Evolutionary conservation across 37 sponge, comb jelly and placozoan species (phyloP), one percentile per base, ranked within the genome.

Genomic region (Corticium candelabrum): DNA sequence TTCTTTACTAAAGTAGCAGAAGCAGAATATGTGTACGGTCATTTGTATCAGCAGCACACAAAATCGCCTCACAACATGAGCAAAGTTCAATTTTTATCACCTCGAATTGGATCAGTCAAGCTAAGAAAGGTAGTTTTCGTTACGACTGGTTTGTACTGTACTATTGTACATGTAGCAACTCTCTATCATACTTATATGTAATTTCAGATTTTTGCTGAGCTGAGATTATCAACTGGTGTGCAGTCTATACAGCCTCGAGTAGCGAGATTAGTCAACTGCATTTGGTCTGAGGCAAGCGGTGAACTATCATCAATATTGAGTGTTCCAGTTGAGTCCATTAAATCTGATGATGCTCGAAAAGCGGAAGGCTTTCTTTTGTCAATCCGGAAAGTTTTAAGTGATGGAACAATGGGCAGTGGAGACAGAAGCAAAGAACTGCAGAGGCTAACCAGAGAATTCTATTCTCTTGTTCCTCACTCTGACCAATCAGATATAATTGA

Each of bases 111-210:
- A n/a, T 94, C 95, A 2, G 79, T 88, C 40, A 74, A 69, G 37
- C 95, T 94, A 15, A 83, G 80, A 70, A 88, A 94, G 87, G 95
- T 90, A 35, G n/a, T n/a, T n/a, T n/a, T n/a, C n/a, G n/a, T n/a
- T n/a, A n/a, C n/a, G n/a, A n/a, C n/a, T n/a, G n/a, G n/a, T n/a
- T n/a, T n/a, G n/a, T n/a, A n/a, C n/a, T n/a, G n/a, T n/a, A n/a
- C n/a, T n/a, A n/a, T n/a, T n/a, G n/a, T n/a, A n/a, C n/a, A n/a
- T n/a, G n/a, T n/a, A n/a, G n/a, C n/a, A n/a, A n/a, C n/a, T n/a
- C n/a, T n/a, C n/a, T n/a, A n/a, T n/a, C n/a, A n/a, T n/a, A n/a
- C n/a, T n/a, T n/a, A n/a, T n/a, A n/a, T n/a, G n/a, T n/a, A n/a
- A n/a, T n/a, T n/a, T n/a, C n/a, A n/a, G n/a, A n/a, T n/a, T n/a